phyloP scores from a whole-genome alignment of 2,113 vertebrate species.

The Lontra canadensis region DNA sequence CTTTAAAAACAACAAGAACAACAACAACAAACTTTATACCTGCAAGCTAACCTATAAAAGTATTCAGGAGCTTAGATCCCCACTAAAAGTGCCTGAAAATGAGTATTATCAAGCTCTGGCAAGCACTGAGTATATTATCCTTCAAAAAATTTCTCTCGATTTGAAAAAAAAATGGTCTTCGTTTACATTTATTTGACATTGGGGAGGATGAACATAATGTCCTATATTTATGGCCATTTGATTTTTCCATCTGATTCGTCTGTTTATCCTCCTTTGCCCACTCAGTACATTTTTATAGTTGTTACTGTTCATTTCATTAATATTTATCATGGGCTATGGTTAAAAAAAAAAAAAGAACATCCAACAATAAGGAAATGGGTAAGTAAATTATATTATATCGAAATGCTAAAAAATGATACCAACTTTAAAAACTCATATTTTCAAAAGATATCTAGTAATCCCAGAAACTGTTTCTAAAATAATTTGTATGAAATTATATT shows the following conservation, averaged over 20 bases:
- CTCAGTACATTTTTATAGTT: background rate
- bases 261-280: background rate
- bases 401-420: background rate
- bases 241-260: background rate
- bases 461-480: background rate
- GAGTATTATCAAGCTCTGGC: background rate
- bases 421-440: background rate
- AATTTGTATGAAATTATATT: conserved; percentile 2
- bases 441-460: background rate
- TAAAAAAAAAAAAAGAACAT: background rate
- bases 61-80: background rate
- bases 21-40: background rate
- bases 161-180: background rate
- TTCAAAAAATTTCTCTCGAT: background rate
- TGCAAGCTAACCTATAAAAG: background rate
- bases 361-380: background rate
- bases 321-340: background rate
- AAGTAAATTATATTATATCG: background rate
- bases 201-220: background rate
- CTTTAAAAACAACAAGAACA: background rate
- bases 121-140: background rate
- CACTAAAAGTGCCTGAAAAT: background rate
- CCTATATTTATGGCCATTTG: background rate
- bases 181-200: background rate
- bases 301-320: background rate